Evolutionary conservation across 2,888 invertebrate genomes (phyloP).

Genomic region (Plebejus argus): DNA sequence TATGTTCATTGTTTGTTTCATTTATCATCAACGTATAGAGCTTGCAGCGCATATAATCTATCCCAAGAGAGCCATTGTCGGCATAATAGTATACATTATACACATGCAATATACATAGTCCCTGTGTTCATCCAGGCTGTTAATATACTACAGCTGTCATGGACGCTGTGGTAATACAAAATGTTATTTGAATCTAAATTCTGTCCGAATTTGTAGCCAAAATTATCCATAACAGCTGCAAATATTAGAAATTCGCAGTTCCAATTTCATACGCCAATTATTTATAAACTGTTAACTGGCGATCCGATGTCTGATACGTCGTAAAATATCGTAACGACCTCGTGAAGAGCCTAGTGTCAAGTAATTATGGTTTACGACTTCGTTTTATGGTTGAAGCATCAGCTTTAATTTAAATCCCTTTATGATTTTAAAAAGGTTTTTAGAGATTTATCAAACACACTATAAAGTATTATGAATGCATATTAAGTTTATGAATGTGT

Average conservation of each 20-base stretch:
- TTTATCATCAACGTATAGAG: no score
- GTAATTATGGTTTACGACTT: conserved; percentile 5
- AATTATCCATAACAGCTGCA: not conserved
- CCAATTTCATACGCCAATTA: conserved; percentile 1
- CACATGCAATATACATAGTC: no score
- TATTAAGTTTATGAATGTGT: no score
- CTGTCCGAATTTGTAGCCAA: not conserved
- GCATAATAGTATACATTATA: no score
- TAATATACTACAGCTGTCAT: no score
- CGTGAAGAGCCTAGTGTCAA: not conserved
- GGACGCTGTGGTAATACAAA: not conserved
- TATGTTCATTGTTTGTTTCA: no score
- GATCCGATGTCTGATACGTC: not conserved
- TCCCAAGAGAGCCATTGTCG: no score
- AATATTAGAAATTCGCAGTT: not conserved
- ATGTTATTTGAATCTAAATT: not conserved
- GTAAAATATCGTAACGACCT: not conserved
- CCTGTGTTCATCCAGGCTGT: not conserved
- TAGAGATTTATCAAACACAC: no score
- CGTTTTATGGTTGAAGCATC: not conserved
- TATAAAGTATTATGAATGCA: no score
- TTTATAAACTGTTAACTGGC: conserved; percentile 3
- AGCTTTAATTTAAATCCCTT: not conserved
- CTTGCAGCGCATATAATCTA: no score
- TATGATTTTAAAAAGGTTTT: no score